Conservation (phyloP, 2,888 invertebrate species). For the Micoletzkya japonica region DNA sequence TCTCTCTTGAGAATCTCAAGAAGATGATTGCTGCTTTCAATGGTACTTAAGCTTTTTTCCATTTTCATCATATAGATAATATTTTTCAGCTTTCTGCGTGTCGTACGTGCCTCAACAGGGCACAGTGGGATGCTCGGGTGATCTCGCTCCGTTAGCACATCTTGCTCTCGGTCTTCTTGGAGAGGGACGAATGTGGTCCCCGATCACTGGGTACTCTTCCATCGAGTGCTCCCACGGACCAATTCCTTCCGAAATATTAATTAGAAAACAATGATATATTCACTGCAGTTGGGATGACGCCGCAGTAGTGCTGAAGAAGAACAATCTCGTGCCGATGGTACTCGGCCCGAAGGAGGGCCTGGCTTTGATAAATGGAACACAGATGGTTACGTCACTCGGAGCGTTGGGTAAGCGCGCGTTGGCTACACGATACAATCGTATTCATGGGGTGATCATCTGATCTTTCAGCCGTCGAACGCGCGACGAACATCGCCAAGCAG, state of each 20-base stretch:
- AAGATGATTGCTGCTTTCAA: conserved; percentile 74
- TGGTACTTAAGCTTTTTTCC: conserved; percentile 66
- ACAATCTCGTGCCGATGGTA: conserved; percentile 70
- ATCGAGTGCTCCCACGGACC: background rate
- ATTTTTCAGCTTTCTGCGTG: conserved; percentile 70
- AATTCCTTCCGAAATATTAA: background rate
- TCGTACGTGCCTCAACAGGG: conserved; percentile 75
- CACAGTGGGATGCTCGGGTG: conserved; percentile 75
- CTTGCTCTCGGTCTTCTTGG: conserved; percentile 74
- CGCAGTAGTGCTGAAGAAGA: conserved; percentile 67
- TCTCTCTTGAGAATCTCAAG: conserved; percentile 70
- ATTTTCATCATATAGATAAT: background rate
- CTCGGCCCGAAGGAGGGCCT: conserved; percentile 74
- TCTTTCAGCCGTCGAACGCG: conserved; percentile 71
- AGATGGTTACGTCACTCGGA: conserved; percentile 73
- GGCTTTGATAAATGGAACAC: conserved; percentile 75
- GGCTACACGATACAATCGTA: background rate
- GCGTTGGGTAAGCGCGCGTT: conserved; percentile 68
- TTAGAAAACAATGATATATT: background rate
- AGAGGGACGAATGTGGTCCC: conserved; percentile 68
- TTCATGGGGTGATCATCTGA: background rate
- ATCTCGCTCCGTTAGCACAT: conserved; percentile 74
- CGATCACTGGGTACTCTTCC: conserved; percentile 36
- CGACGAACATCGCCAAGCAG: conserved; percentile 71
- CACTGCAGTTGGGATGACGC: conserved; percentile 57